These are phyloP conservation scores for Delia radicum DNA, from an alignment of 1,140 invertebrate species.

Conservation along the genomic window DNA sequence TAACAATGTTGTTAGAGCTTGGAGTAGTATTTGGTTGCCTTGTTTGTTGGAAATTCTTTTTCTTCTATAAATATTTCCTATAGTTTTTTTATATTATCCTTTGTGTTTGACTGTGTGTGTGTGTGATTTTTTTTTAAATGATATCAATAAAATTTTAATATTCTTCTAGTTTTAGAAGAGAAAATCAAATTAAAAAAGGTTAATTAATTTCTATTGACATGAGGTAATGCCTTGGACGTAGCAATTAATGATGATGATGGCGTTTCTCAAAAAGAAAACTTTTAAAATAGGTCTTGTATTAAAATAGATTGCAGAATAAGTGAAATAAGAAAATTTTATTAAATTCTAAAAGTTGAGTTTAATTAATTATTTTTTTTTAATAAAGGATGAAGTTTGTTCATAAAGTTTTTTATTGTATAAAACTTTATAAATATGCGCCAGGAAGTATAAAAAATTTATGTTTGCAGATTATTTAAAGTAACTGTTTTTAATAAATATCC, in stretches of 20 bases:
- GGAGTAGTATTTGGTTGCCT: not conserved
- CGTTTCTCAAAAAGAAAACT: not conserved
- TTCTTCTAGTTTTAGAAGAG: not conserved
- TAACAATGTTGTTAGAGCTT: not conserved
- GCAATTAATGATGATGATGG: slow-evolving; percentile 2
- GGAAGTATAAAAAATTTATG: no score
- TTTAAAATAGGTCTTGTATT: not conserved
- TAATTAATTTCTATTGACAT: slow-evolving; percentile 24
- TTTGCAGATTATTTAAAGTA: no score
- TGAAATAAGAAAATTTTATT: not conserved
- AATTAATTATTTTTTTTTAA: not conserved
- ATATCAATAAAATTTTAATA: slow-evolving; percentile 13
- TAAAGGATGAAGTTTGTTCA: not conserved
- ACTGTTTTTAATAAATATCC: no score
- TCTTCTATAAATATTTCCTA: not conserved
- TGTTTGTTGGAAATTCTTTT: not conserved
- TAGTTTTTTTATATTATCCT: not conserved
- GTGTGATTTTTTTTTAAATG: not conserved
- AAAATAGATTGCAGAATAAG: not conserved
- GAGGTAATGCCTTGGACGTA: slow-evolving; percentile 17
- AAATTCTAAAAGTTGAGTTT: not conserved
- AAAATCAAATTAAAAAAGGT: slow-evolving; percentile 21
- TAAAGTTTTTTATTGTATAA: no score
- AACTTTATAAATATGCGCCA: no score
- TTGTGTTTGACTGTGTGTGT: not conserved